Conservation (phyloP, 2,113 vertebrate species). For the Dromaius novaehollandiae region DNA sequence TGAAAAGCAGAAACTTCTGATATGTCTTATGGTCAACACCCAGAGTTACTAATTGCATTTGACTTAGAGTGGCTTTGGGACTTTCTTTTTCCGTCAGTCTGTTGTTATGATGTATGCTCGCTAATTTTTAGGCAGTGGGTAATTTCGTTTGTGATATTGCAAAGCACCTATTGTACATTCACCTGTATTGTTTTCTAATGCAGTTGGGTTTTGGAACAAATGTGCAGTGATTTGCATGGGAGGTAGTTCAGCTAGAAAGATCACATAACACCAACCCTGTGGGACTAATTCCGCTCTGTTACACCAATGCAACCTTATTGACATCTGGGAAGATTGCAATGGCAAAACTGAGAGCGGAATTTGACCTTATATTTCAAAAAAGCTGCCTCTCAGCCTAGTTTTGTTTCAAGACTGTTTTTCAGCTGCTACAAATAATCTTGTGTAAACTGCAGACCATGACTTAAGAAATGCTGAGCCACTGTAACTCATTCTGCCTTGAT, state of each 20-base stretch:
- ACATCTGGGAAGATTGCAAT: neutral
- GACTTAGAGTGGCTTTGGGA: neutral
- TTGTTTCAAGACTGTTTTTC: constrained; percentile 32
- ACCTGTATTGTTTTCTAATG: neutral
- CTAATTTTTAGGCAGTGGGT: constrained; percentile 11
- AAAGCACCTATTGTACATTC: constrained; percentile 11
- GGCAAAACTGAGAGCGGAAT: constrained; percentile 25
- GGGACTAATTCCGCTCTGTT: neutral
- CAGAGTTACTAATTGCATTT: neutral
- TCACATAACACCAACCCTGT: neutral
- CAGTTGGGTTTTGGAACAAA: neutral
- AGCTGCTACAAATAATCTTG: constrained; percentile 15
- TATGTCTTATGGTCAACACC: neutral
- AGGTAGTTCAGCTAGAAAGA: constrained; percentile 17
- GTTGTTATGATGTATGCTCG: neutral
- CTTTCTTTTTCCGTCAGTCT: neutral
- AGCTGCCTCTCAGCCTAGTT: neutral
- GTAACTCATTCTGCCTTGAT: neutral
- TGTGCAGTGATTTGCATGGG: constrained; percentile 24
- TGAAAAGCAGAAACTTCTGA: neutral
- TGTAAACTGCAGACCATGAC: neutral
- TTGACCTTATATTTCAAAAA: constrained; percentile 35
- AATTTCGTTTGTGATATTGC: neutral
- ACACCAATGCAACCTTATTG: neutral
- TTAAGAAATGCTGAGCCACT: constrained; percentile 4